A percentile compares a stretch with the other conserved stretches of the same genome.
phyloP scores from a whole-genome alignment of 2,113 vertebrate genomes.

The Embiotoca jacksoni region DNA sequence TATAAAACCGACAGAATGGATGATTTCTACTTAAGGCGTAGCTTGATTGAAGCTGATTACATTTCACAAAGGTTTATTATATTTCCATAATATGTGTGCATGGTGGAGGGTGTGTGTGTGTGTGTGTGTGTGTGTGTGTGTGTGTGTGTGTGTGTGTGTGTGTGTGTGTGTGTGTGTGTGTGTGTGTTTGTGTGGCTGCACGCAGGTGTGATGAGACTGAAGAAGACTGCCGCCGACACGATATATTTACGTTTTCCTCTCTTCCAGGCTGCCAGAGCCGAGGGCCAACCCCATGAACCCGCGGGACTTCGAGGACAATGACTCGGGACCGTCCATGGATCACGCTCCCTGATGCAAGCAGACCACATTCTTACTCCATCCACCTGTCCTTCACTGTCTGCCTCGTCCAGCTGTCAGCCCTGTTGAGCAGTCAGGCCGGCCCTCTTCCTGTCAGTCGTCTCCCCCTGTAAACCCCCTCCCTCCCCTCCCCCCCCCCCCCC shows the following conservation, averaged over 20 bases:
- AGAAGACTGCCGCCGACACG: background rate
- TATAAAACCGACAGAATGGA: conserved; percentile 68
- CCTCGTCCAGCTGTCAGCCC: conserved; percentile 37
- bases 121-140: background rate
- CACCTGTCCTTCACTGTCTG: conserved; percentile 53
- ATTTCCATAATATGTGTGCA: conserved; percentile 54
- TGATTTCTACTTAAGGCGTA: conserved; percentile 74
- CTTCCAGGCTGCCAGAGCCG: conserved; percentile 76
- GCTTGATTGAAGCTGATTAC: conserved; percentile 77
- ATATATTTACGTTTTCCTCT: conserved; percentile 5
- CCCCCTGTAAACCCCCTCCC: background rate
- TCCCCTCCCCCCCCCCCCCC: background rate
- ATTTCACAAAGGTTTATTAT: conserved; percentile 68
- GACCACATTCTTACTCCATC: background rate
- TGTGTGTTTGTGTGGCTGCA: conserved; percentile 10
- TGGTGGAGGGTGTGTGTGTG: background rate
- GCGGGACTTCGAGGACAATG: conserved; percentile 74
- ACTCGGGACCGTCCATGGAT: conserved; percentile 76
- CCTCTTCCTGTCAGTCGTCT: conserved; percentile 42
- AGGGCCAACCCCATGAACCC: conserved; percentile 72
- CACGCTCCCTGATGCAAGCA: conserved; percentile 78
- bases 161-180: background rate
- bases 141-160: background rate
- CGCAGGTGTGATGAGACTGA: conserved; percentile 7
- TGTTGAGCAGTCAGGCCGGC: conserved; percentile 37